A percentile compares a stretch with the other conserved stretches of the same genome.
These are phyloP conservation scores for Lordiphosa stackelbergi DNA, from an alignment of 1,140 invertebrate species.

Conservation along the genomic window DNA sequence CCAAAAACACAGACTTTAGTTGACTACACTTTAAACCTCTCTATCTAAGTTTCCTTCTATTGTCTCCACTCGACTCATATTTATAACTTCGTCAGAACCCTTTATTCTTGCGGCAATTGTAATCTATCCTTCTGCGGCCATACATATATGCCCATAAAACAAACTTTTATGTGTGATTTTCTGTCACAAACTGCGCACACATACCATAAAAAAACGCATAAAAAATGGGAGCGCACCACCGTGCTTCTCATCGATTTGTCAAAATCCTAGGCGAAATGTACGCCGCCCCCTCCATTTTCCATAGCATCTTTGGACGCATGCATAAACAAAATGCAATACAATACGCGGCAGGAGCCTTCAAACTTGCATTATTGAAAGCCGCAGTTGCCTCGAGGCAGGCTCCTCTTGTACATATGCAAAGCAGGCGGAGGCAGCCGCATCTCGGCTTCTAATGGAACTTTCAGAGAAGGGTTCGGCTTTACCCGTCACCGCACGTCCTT, in stretches of 20 bases:
- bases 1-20: no score
- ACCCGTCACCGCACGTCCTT: constrained; percentile 55
- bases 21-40: no score
- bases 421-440: constrained; percentile 1
- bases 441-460: constrained; percentile 7
- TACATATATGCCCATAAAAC: constrained; percentile 27
- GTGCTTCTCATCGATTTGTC: constrained; percentile 42
- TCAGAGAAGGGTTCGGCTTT: constrained; percentile 22
- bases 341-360: constrained; percentile 52
- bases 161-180: constrained; percentile 41
- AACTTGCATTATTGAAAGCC: constrained; percentile 70
- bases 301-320: constrained; percentile 46
- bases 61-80: no score
- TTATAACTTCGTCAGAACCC: no score
- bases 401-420: neutral
- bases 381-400: constrained; percentile 23
- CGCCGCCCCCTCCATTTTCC: neutral
- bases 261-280: constrained; percentile 8
- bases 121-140: constrained; percentile 23
- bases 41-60: no score
- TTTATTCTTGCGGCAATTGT: neutral
- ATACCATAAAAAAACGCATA: constrained; percentile 42
- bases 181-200: constrained; percentile 15
- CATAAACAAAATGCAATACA: constrained; percentile 74
- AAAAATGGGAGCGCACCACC: constrained; percentile 8